phyloP scores from a whole-genome alignment of 2,888 invertebrate species.

The Drosophila pegasa region DNA sequence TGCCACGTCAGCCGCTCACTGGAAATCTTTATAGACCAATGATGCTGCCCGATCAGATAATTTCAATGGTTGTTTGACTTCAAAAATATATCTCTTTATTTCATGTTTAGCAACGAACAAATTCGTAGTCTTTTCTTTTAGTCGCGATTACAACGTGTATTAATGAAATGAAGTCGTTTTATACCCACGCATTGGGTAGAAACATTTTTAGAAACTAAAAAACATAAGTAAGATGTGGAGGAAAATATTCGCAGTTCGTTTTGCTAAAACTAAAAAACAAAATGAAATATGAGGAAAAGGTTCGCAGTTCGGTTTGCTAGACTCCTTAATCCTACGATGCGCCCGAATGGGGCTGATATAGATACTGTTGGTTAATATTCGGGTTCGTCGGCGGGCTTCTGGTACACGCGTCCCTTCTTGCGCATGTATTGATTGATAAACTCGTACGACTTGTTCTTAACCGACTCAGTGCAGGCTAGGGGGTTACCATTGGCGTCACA shows the following conservation, averaged over 20 bases:
- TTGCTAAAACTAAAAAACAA: background rate
- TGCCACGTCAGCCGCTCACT: conserved; percentile 96
- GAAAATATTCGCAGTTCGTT: too few relatives aligned
- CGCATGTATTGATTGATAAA: conserved; percentile 98
- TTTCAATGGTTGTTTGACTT: too few relatives aligned
- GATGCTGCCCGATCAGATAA: too few relatives aligned
- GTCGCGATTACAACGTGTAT: too few relatives aligned
- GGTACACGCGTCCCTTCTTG: conserved; percentile 91
- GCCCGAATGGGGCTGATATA: background rate
- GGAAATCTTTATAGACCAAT: conserved; percentile 94
- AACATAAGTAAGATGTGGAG: too few relatives aligned
- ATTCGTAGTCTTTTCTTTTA: background rate
- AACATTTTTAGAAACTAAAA: background rate
- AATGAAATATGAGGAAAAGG: too few relatives aligned
- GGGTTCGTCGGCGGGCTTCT: conserved; percentile 44
- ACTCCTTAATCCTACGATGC: background rate
- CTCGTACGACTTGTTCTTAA: conserved; percentile 97
- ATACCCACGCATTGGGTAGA: conserved; percentile 13
- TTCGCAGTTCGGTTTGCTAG: background rate
- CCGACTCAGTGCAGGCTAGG: conserved; percentile 83
- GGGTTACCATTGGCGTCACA: conserved; percentile 54
- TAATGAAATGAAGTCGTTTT: background rate
- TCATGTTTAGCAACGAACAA: conserved; percentile 2
- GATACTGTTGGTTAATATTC: conserved; percentile 14
- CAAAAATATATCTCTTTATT: conserved; percentile 1